phyloP scores from a whole-genome alignment of 1,140 invertebrate genomes.

The Bathynomus jamesi region DNA sequence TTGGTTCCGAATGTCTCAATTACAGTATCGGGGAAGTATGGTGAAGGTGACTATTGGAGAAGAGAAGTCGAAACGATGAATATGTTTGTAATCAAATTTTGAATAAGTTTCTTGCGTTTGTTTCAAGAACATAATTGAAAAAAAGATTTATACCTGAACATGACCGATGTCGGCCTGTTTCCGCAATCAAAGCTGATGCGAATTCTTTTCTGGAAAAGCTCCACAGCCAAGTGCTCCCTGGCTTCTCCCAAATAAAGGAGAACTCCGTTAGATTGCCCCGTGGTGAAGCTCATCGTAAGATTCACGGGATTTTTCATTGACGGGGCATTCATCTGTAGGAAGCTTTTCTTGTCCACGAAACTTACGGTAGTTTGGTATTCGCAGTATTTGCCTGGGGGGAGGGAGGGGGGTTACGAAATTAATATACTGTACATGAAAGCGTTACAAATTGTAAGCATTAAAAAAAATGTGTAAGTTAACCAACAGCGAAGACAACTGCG shows the following conservation, averaged over 20 bases:
- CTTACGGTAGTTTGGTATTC: constrained; percentile 90
- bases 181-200: constrained; percentile 93
- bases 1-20: too few relatives aligned
- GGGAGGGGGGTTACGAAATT: too few relatives aligned
- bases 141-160: constrained; percentile 84
- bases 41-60: too few relatives aligned
- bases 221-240: constrained; percentile 80
- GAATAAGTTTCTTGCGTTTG: too few relatives aligned
- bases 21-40: too few relatives aligned
- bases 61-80: too few relatives aligned
- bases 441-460: too few relatives aligned
- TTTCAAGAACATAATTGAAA: too few relatives aligned
- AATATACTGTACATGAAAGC: too few relatives aligned
- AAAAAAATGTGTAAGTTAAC: too few relatives aligned
- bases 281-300: constrained; percentile 87
- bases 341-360: constrained; percentile 84
- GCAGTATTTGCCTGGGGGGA: constrained; percentile 83
- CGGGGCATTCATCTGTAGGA: constrained; percentile 82
- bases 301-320: constrained; percentile 71
- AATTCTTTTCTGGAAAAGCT: constrained; percentile 87
- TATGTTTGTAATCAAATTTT: too few relatives aligned
- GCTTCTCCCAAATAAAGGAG: constrained; percentile 66
- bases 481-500: too few relatives aligned
- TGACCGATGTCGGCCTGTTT: constrained; percentile 92
- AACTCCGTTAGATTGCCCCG: constrained; percentile 65